A percentile compares a stretch with the other conserved stretches of the same genome.
Evolutionary conservation across 1,140 invertebrate genomes (phyloP).

Genomic region (Charaxes varanes): DNA sequence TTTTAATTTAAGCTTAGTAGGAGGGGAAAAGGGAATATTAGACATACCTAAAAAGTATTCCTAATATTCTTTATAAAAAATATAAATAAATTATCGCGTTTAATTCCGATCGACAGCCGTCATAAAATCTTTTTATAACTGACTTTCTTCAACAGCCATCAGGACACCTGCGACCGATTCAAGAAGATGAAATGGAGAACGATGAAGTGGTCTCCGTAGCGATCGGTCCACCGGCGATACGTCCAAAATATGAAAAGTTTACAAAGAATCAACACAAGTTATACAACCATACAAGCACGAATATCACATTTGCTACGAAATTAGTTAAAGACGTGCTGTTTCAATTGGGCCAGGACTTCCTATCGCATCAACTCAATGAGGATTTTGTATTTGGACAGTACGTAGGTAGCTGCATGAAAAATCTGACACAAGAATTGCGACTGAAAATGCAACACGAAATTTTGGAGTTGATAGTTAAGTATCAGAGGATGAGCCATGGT

Average conservation of each 20-base stretch:
- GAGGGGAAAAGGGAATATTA: too few relatives aligned
- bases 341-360: constrained; percentile 46
- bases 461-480: constrained; percentile 51
- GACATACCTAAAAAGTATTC: too few relatives aligned
- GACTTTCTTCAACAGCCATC: constrained; percentile 41
- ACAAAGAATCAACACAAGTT: constrained; percentile 28
- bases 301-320: constrained; percentile 23
- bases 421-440: constrained; percentile 39
- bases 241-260: constrained; percentile 46
- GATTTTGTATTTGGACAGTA: constrained; percentile 64
- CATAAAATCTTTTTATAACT: too few relatives aligned
- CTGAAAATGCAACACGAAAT: constrained; percentile 56
- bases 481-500: constrained; percentile 36
- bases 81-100: too few relatives aligned
- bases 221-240: constrained; percentile 46
- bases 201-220: constrained; percentile 60
- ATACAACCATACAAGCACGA: constrained; percentile 3
- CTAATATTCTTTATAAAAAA: too few relatives aligned
- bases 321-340: constrained; percentile 45
- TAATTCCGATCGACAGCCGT: too few relatives aligned
- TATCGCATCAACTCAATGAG: constrained; percentile 51
- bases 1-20: too few relatives aligned
- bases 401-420: constrained; percentile 49
- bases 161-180: constrained; percentile 47
- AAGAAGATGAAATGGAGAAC: constrained; percentile 59